Percentiles rank a stretch among this genome's conserved stretches.
Evolutionary conservation across 2,888 invertebrate species (phyloP).

Genomic region (Ernsta delagoae): DNA sequence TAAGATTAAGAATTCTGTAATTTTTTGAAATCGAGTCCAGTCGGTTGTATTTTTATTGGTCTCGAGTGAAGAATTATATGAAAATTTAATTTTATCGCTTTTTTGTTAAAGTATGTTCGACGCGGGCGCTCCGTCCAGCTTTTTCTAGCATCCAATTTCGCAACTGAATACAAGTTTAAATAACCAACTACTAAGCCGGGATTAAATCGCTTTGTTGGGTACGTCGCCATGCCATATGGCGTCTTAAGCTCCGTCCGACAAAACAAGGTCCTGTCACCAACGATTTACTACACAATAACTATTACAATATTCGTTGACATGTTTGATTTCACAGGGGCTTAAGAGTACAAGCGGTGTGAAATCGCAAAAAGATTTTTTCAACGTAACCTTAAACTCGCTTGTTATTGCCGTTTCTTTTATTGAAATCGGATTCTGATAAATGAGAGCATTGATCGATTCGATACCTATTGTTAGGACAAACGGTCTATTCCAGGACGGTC

Average conservation of each 20-base stretch:
- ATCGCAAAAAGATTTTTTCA: conserved; percentile 54
- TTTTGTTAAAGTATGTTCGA: too few species aligned
- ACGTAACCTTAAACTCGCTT: conserved; percentile 51
- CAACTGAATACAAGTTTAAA: conserved; percentile 33
- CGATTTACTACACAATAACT: conserved; percentile 62
- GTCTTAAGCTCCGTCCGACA: conserved; percentile 61
- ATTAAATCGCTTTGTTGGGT: conserved; percentile 55
- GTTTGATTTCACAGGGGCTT: conserved; percentile 64
- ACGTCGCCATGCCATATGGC: conserved; percentile 67
- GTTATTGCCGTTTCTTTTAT: conserved; percentile 45
- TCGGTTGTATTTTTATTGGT: too few species aligned
- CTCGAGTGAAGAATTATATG: too few species aligned
- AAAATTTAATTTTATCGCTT: too few species aligned
- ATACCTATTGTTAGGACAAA: conserved; percentile 28
- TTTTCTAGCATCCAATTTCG: conserved; percentile 17
- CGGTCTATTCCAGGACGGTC: conserved; percentile 2
- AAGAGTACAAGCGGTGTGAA: conserved; percentile 64
- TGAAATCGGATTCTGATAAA: conserved; percentile 43
- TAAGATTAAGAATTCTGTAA: too few species aligned
- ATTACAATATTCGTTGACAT: conserved; percentile 66
- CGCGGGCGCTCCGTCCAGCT: too few species aligned
- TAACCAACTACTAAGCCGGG: conserved; percentile 72
- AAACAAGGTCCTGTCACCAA: conserved; percentile 55
- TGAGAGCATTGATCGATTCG: conserved; percentile 39
- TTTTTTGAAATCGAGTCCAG: too few species aligned